Evolutionary conservation across 2,888 invertebrate genomes (phyloP).

Genomic region (Aromia moschata): DNA sequence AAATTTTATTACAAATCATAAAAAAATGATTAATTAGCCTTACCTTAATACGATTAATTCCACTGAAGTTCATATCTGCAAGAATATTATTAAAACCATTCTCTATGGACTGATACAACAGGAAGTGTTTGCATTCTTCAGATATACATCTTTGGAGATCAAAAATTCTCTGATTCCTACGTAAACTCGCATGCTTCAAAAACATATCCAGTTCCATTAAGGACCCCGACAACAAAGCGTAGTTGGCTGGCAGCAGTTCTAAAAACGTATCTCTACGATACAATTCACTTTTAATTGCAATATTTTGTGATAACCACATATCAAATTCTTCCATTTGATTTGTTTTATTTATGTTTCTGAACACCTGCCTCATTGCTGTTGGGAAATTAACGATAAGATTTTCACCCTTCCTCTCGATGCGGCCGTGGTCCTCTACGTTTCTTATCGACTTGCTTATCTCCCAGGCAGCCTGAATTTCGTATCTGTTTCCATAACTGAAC

Average conservation of each 20-base stretch:
- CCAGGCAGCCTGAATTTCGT: neutral
- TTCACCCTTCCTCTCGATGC: neutral
- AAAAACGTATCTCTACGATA: neutral
- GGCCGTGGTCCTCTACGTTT: constrained; percentile 4
- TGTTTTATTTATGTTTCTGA: neutral
- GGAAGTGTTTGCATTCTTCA: constrained; percentile 1
- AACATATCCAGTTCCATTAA: constrained; percentile 12
- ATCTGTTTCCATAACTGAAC: constrained; percentile 20
- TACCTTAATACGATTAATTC: constrained; percentile 3
- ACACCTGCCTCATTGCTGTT: neutral
- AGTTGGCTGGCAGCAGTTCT: neutral
- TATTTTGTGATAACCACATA: no score
- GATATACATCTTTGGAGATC: neutral
- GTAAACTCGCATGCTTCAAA: neutral
- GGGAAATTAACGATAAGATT: neutral
- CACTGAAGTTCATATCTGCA: neutral
- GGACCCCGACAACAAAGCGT: constrained; percentile 9
- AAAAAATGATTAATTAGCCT: no score
- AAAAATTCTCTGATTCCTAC: no score
- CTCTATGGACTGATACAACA: constrained; percentile 15
- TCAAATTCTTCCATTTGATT: no score
- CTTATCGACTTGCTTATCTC: neutral
- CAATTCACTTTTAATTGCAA: no score
- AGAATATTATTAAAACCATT: constrained; percentile 24
- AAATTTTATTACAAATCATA: no score